Evolutionary conservation across 2,797 vertebrate genomes (phyloP).

Genomic region (Calcarius lapponicus): DNA sequence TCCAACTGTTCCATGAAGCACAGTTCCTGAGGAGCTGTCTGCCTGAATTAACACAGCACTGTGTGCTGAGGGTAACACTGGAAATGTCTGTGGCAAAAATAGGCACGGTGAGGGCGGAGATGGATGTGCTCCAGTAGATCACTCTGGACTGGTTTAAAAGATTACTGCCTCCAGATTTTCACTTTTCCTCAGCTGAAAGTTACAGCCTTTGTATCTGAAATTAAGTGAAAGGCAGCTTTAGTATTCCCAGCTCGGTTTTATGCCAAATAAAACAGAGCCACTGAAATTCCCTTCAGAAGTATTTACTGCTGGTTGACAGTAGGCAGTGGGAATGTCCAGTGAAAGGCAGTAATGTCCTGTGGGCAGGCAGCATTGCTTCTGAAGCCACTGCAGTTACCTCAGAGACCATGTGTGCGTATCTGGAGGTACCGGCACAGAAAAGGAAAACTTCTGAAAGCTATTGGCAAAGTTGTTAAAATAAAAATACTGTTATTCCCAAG

Average conservation of each 20-base stretch:
- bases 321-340: neutral
- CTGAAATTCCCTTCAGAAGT: neutral
- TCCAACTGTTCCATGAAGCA: constrained; percentile 19
- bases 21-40: constrained; percentile 48
- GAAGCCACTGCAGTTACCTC: neutral
- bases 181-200: constrained; percentile 10
- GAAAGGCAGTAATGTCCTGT: neutral
- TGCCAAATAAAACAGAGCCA: constrained; percentile 4
- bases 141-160: neutral
- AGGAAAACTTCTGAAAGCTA: neutral
- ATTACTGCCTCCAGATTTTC: constrained; percentile 14
- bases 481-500: neutral
- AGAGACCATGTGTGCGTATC: accelerated
- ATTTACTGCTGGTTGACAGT: neutral
- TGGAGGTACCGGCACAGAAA: neutral
- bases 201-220: constrained; percentile 3
- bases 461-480: neutral
- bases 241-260: neutral
- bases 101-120: neutral
- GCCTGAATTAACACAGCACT: neutral
- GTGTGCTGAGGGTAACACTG: neutral
- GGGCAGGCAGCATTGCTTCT: neutral
- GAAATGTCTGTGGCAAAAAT: constrained; percentile 48
- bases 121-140: neutral
- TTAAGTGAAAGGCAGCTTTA: neutral